Percentiles rank a stretch among this genome's conserved stretches.
phyloP scores from a whole-genome alignment of 2,113 vertebrate genomes.

The Tricholaema leucomelas region DNA sequence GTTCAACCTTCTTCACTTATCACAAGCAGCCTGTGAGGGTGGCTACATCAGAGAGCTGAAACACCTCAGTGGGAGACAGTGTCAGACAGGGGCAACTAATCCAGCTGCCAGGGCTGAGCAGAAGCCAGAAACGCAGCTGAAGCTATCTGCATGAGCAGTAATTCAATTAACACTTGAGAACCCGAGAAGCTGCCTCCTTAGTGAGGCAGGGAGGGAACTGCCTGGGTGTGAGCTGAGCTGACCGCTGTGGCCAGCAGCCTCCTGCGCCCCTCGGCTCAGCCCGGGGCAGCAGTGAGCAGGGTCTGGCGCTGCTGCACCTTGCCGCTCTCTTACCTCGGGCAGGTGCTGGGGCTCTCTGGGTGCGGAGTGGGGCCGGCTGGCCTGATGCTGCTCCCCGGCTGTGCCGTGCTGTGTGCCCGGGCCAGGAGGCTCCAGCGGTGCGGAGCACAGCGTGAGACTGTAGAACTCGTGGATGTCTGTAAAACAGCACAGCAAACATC shows the following conservation, averaged over 20 bases:
- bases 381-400: background rate
- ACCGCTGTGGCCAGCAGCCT: background rate
- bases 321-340: background rate
- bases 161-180: constrained; percentile 45
- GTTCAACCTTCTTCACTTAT: constrained; percentile 43
- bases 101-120: constrained; percentile 14
- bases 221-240: background rate
- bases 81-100: background rate
- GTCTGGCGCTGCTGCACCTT: rapidly evolving
- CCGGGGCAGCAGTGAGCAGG: background rate
- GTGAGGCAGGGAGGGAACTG: background rate
- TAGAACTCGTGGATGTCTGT: constrained; percentile 70
- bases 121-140: background rate
- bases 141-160: background rate
- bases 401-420: rapidly evolving
- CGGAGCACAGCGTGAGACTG: background rate
- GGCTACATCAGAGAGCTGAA: constrained; percentile 16
- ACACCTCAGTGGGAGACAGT: background rate
- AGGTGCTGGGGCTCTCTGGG: background rate
- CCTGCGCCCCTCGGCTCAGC: background rate
- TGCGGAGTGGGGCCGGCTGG: background rate
- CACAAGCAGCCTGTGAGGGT: background rate
- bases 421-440: background rate
- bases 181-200: background rate
- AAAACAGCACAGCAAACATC: background rate